Percentiles rank a stretch among this genome's conserved stretches.
These are phyloP conservation scores for Artemia sp. DNA, from an alignment of 2,888 invertebrate species.

Conservation along the genomic window DNA sequence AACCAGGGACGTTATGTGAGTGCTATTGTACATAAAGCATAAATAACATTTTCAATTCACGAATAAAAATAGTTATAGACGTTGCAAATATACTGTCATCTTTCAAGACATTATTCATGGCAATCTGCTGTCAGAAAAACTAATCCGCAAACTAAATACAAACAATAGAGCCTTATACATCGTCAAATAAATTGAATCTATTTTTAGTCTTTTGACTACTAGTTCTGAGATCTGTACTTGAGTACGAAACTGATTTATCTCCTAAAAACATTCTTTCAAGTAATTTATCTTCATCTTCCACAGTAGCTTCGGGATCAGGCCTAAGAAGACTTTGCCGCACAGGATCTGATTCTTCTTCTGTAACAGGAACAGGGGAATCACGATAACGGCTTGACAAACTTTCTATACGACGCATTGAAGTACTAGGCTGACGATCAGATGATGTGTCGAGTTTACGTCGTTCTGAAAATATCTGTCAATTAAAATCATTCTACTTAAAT, in stretches of 20 bases:
- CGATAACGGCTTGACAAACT: neutral
- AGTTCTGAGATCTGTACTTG: neutral
- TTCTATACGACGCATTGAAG: neutral
- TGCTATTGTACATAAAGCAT: too few species aligned
- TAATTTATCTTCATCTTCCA: neutral
- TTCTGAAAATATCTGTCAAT: too few species aligned
- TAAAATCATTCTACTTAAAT: too few species aligned
- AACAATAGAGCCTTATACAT: neutral
- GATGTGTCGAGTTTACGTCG: conserved; percentile 27
- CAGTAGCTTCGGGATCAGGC: neutral
- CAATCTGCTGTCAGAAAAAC: too few species aligned
- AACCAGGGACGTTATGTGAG: too few species aligned
- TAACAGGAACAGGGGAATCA: neutral
- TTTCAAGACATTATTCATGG: too few species aligned
- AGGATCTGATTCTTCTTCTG: conserved; percentile 1
- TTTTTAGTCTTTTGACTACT: too few species aligned
- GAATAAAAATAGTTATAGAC: too few species aligned
- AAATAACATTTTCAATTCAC: too few species aligned
- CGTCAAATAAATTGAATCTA: neutral
- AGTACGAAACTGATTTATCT: neutral
- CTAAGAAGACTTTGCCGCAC: neutral
- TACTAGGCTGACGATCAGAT: conserved; percentile 19
- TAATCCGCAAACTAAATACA: too few species aligned
- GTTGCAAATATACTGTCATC: too few species aligned
- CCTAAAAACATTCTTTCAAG: conserved; percentile 5